Percentiles rank a stretch among this genome's conserved stretches.
Evolutionary conservation across 2,113 vertebrate genomes (phyloP).

Genomic region (Sporophila hypoxantha): DNA sequence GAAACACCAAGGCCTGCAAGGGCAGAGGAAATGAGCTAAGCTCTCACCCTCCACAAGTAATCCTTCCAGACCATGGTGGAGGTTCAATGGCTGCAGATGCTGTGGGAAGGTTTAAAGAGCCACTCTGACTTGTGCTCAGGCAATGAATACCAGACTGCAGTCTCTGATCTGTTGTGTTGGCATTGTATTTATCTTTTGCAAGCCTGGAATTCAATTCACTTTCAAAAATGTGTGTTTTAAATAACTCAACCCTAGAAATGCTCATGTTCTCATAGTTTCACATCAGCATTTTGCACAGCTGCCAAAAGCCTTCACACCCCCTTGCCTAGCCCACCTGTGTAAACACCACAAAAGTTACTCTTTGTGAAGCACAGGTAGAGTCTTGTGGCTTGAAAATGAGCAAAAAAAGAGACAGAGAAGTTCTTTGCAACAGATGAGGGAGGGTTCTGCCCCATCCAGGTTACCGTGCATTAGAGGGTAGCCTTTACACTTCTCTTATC

Average conservation of each 20-base stretch:
- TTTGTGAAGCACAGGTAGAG: constrained; percentile 38
- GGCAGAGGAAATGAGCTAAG: background rate
- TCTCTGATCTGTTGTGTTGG: background rate
- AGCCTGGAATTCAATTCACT: constrained; percentile 12
- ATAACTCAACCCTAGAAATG: constrained; percentile 30
- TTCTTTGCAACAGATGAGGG: background rate
- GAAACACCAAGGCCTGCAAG: background rate
- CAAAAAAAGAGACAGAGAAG: background rate
- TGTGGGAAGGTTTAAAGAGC: background rate
- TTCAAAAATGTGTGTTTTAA: constrained; percentile 32
- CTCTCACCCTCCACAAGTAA: background rate
- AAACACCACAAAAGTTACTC: constrained; percentile 23
- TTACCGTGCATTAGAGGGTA: background rate
- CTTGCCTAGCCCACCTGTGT: constrained; percentile 25
- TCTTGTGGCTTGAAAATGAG: background rate
- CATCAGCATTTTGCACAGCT: constrained; percentile 23
- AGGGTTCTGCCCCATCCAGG: background rate
- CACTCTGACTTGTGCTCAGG: background rate
- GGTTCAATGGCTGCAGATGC: rapidly evolving
- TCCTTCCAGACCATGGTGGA: background rate
- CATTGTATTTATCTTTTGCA: background rate
- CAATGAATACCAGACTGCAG: background rate
- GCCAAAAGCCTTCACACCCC: constrained; percentile 10
- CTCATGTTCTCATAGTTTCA: constrained; percentile 16
- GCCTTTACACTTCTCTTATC: constrained; percentile 22